Evolutionary conservation across 2,797 vertebrate species (phyloP).

Genomic region (Coracias cyanogaster): DNA sequence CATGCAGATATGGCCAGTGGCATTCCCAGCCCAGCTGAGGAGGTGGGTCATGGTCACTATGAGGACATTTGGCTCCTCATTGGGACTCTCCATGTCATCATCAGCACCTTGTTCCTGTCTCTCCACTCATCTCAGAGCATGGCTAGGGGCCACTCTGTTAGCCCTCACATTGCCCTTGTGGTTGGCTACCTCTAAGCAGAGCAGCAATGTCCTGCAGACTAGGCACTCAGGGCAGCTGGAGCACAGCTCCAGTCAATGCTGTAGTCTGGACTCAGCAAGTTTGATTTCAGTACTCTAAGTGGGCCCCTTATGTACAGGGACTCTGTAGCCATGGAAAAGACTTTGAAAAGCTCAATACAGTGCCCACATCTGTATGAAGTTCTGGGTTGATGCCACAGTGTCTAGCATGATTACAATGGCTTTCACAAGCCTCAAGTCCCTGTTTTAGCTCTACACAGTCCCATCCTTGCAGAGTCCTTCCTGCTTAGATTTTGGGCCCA

Average conservation of each 20-base stretch:
- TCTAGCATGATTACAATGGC: rapidly evolving
- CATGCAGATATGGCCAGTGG: rapidly evolving
- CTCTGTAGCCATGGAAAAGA: neutral
- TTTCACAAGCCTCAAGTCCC: neutral
- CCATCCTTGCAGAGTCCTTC: neutral
- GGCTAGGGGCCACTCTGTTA: too few relatives aligned
- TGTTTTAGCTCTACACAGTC: neutral
- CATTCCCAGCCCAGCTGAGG: neutral
- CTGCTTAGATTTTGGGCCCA: neutral
- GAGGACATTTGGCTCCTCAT: neutral
- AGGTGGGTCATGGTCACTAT: neutral
- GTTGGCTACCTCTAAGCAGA: neutral
- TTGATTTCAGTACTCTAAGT: neutral
- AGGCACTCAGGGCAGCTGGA: neutral
- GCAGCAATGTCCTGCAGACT: neutral
- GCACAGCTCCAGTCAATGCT: rapidly evolving
- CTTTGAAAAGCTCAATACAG: neutral
- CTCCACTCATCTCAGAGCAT: rapidly evolving
- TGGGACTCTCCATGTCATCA: neutral
- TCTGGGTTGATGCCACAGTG: neutral
- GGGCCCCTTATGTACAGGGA: neutral
- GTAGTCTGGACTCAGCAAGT: neutral
- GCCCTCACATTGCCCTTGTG: rapidly evolving
- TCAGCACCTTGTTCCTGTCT: neutral
- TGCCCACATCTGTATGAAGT: neutral